A percentile compares a stretch with the other conserved stretches of the same genome.
Conservation (phyloP, 2,888 invertebrate species). For the Pheosia tremula region DNA sequence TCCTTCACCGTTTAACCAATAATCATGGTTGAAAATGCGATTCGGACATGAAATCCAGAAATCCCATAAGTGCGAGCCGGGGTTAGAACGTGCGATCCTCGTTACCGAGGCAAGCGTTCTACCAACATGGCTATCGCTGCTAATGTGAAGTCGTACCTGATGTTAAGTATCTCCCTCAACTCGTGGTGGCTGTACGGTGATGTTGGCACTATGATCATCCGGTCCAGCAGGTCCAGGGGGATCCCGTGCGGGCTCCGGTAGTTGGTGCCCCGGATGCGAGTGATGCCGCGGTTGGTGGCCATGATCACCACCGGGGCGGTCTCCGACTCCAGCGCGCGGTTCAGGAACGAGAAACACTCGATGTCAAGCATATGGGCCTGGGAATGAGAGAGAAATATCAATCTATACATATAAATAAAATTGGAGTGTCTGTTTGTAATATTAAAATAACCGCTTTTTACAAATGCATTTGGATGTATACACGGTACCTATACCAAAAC, state of each 20-base stretch:
- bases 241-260: conserved; percentile 98
- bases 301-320: conserved; percentile 99
- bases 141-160: conserved; percentile 71
- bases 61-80: too few species aligned
- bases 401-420: too few species aligned
- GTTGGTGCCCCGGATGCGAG: conserved; percentile 96
- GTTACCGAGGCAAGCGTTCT: too few species aligned
- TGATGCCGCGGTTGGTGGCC: conserved; percentile 99
- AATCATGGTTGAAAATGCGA: too few species aligned
- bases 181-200: conserved; percentile 95
- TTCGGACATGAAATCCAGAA: too few species aligned
- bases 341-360: conserved; percentile 99
- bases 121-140: too few species aligned
- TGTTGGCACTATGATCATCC: conserved; percentile 97
- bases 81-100: too few species aligned
- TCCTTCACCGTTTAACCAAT: too few species aligned
- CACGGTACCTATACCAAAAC: too few species aligned
- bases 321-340: conserved; percentile 98
- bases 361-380: conserved; percentile 99
- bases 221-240: conserved; percentile 97
- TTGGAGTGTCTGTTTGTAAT: too few species aligned
- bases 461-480: too few species aligned
- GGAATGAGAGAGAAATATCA: conserved; percentile 7
- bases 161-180: conserved; percentile 95
- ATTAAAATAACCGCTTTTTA: too few species aligned